Evolutionary conservation across 2,888 invertebrate genomes (phyloP), one percentile per base, ranked within the genome.

Genomic region (Boloria selene): DNA sequence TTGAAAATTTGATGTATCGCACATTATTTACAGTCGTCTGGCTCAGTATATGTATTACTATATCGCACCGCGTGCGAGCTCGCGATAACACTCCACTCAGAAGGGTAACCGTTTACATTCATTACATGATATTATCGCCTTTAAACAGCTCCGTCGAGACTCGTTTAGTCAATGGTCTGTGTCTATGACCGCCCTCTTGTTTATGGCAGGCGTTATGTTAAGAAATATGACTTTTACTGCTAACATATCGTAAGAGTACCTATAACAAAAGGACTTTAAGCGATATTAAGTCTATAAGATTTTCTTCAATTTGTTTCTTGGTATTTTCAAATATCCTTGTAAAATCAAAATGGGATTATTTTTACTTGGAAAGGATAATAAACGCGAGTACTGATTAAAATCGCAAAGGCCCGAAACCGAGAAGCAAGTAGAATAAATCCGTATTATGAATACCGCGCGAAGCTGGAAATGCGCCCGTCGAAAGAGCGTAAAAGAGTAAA

Each of bases 401-500:
- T 70, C 61, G 56, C 59, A 66, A 68, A 71, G 68, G 70, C 65
- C 61, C 51, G 61, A 60, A 65, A 77, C 77, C 79, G 80, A 83
- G 84, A 84, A 84, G 80, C 75, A 84, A 83, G 85, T 84, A 80
- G 81, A 85, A 84, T 86, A 86, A 85, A 86, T 85, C 85, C 82
- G 83, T 79, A 84, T 86, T 89, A 91, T 89, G 85, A 90, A 91
- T 87, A 87, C 84, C 80, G 79, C 81, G 82, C 84, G 82, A 85
- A 87, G 84, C 88, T 88, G 87, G 84, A 87, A 91, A 87, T 88
- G 90, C 88, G 84, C 80, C 86, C 83, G 87, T 86, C 84, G 86
- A 87, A 87, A 87, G 83, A 86, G 82, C 84, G 88, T 85, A 90
- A 90, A 90, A 89, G 90, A 88, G 87, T 90, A 90, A 91, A 92